phyloP scores from a whole-genome alignment of 1,140 invertebrate genomes.

The Ceratoteleas bidentatus region DNA sequence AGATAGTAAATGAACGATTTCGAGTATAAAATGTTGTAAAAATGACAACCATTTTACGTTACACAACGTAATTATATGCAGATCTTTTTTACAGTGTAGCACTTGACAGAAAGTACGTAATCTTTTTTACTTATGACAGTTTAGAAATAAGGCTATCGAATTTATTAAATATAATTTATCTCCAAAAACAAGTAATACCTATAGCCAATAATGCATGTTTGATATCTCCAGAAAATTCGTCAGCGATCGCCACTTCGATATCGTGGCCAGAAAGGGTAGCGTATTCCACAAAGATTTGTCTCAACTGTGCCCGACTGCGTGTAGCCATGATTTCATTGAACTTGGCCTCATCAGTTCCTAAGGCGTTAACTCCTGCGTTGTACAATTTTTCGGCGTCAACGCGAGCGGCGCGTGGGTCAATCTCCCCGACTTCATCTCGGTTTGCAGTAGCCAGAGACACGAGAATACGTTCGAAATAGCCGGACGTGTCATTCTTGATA shows the following conservation, averaged over 20 bases:
- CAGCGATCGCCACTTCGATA: constrained; percentile 91
- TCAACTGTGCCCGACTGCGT: constrained; percentile 90
- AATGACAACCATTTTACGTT: no score
- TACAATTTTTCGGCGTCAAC: constrained; percentile 5
- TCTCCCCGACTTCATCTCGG: constrained; percentile 83
- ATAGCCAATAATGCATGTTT: constrained; percentile 92
- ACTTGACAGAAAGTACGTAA: no score
- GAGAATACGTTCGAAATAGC: constrained; percentile 91
- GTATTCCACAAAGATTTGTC: constrained; percentile 90
- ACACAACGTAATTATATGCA: no score
- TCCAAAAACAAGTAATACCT: constrained; percentile 81
- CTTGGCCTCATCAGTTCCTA: constrained; percentile 92
- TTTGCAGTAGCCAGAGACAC: constrained; percentile 86
- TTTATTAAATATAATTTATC: neutral
- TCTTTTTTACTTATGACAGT: no score
- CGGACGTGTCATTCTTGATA: constrained; percentile 93
- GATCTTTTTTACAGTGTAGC: no score
- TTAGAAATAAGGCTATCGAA: no score
- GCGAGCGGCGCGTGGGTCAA: neutral
- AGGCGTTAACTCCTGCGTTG: constrained; percentile 87
- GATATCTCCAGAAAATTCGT: constrained; percentile 92
- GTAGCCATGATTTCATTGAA: constrained; percentile 91
- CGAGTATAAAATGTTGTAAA: no score
- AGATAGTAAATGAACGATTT: no score
- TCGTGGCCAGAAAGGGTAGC: constrained; percentile 88